phyloP scores from a whole-genome alignment of 2,113 vertebrate species.

The Spea bombifrons region DNA sequence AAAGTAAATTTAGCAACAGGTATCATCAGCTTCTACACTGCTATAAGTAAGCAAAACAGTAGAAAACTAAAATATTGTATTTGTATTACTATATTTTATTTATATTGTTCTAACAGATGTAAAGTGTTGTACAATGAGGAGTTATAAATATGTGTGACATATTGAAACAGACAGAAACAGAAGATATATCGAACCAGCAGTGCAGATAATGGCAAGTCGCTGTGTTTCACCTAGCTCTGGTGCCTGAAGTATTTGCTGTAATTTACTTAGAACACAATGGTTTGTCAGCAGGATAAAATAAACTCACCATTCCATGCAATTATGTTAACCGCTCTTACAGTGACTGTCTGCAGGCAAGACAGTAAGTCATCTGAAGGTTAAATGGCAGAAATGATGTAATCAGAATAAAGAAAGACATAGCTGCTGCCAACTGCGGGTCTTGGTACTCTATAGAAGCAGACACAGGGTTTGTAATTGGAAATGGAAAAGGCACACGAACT shows the following conservation, averaged over 20 bases:
- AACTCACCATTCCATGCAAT: conserved; percentile 30
- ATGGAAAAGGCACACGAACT: no score
- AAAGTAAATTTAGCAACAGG: no score
- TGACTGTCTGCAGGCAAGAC: conserved; percentile 17
- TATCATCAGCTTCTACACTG: no score
- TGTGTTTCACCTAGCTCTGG: not conserved
- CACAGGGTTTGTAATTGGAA: no score
- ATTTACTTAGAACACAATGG: conserved; percentile 11
- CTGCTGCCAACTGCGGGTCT: not conserved
- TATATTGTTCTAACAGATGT: no score
- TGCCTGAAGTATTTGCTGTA: not conserved
- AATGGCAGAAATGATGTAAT: conserved; percentile 39
- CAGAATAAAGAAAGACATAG: not conserved
- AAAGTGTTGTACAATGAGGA: no score
- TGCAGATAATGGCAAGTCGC: conserved; percentile 1
- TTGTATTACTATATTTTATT: no score
- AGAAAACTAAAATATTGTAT: no score
- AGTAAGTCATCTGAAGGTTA: conserved; percentile 38
- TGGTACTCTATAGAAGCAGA: not conserved
- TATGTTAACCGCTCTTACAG: conserved; percentile 27
- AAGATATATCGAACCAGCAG: not conserved
- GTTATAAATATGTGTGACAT: no score
- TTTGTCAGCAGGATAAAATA: conserved; percentile 31
- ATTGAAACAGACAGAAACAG: no score
- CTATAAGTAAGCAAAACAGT: no score